Evolutionary conservation across 1,140 invertebrate species (phyloP).

Genomic region (Medauroidea extradentata): DNA sequence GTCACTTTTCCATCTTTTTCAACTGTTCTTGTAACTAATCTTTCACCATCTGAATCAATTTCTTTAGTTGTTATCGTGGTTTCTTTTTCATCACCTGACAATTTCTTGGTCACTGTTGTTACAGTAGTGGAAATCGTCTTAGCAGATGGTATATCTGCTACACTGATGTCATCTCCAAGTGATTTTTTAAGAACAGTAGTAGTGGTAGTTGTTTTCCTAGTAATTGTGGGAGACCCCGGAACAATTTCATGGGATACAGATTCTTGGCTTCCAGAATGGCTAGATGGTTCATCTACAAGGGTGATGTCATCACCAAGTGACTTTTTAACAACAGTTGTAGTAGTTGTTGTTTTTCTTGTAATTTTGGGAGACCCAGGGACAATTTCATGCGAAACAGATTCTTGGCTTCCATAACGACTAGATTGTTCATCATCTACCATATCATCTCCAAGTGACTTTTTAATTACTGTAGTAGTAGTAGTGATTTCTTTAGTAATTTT

Average conservation of each 20-base stretch:
- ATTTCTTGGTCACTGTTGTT: conserved; percentile 30
- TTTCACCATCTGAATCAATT: not conserved
- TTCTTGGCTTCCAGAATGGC: too few relatives aligned
- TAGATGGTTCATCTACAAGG: too few relatives aligned
- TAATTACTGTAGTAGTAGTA: too few relatives aligned
- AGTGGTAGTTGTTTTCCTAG: conserved; percentile 42
- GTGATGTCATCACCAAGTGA: conserved; percentile 16
- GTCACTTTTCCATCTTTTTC: not conserved
- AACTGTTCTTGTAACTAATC: not conserved
- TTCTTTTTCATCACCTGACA: not conserved
- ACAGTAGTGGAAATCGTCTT: conserved; percentile 38
- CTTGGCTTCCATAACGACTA: too few relatives aligned
- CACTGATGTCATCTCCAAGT: too few relatives aligned
- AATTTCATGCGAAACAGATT: too few relatives aligned
- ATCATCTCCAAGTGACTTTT: too few relatives aligned
- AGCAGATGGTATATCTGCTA: too few relatives aligned
- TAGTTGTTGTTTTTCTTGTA: conserved; percentile 40
- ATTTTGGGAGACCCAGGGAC: too few relatives aligned
- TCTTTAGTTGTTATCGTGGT: not conserved
- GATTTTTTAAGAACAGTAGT: conserved; percentile 44
- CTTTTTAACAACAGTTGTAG: conserved; percentile 32
- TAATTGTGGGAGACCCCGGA: too few relatives aligned
- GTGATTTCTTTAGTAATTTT: not conserved
- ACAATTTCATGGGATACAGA: too few relatives aligned
- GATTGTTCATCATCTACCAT: too few relatives aligned